phyloP scores from a whole-genome alignment of 2,113 vertebrate genomes.

The Holacanthus passer region DNA sequence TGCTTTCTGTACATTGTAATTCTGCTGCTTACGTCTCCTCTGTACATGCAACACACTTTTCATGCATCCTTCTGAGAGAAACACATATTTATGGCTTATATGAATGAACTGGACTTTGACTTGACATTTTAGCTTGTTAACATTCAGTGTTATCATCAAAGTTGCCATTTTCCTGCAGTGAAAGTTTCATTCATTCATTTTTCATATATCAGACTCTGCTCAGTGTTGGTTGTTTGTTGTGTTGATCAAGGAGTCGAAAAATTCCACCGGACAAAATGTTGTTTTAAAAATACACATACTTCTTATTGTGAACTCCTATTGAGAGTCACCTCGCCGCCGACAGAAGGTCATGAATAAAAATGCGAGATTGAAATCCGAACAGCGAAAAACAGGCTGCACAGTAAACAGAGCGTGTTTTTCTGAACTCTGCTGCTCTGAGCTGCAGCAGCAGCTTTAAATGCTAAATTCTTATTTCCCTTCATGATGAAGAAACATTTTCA shows the following conservation, averaged over 20 bases:
- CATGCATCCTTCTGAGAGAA: background rate
- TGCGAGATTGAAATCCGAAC: background rate
- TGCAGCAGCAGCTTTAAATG: background rate
- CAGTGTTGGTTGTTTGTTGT: too few species aligned
- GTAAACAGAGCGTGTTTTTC: background rate
- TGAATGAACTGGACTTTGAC: background rate
- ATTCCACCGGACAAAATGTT: background rate
- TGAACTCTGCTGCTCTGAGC: background rate
- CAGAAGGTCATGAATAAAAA: slow-evolving; percentile 13
- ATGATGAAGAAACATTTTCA: background rate
- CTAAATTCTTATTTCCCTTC: background rate
- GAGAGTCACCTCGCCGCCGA: background rate
- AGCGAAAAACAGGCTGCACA: background rate
- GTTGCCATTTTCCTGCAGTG: too few species aligned
- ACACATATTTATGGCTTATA: background rate
- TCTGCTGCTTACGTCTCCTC: background rate
- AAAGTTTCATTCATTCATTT: too few species aligned
- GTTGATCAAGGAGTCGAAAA: too few species aligned
- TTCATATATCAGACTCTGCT: too few species aligned
- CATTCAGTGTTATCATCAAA: too few species aligned
- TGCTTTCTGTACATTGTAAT: background rate
- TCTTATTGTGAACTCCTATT: background rate
- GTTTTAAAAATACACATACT: too few species aligned
- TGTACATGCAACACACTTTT: background rate
- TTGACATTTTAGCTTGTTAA: too few species aligned